Evolutionary conservation across 2,113 vertebrate species (phyloP).

Genomic region (Melanotaenia duboulayi): DNA sequence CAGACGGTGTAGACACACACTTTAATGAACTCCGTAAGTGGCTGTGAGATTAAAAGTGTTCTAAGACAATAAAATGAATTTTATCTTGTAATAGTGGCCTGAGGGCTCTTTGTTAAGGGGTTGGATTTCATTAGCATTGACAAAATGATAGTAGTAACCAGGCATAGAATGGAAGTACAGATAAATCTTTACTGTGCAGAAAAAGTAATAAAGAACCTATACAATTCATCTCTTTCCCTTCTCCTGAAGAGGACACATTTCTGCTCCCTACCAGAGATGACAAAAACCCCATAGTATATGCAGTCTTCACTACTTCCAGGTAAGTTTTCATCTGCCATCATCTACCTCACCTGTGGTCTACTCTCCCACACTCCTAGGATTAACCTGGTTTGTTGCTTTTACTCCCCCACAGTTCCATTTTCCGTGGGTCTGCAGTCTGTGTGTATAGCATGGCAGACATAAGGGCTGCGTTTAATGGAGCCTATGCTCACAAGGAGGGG

Average conservation of each 20-base stretch:
- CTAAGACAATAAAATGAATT: neutral
- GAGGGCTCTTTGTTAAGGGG: conserved; percentile 6
- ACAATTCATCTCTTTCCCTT: neutral
- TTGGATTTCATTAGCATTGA: neutral
- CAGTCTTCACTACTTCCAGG: conserved; percentile 97
- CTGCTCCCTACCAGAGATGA: conserved; percentile 94
- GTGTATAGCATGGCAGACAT: conserved; percentile 97
- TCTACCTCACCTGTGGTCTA: neutral
- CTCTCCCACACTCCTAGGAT: neutral
- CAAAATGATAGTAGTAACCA: neutral
- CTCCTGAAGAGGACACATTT: conserved; percentile 91
- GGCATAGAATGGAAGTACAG: too few species aligned
- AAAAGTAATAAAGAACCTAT: conserved; percentile 1
- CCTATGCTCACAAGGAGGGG: conserved; percentile 97
- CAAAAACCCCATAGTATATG: conserved; percentile 92
- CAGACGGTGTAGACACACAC: conserved; percentile 93
- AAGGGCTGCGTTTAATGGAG: conserved; percentile 93
- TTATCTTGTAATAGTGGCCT: neutral
- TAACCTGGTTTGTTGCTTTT: conserved; percentile 2
- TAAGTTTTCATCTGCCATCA: conserved; percentile 56
- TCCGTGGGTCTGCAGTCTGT: conserved; percentile 98
- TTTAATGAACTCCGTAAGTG: conserved; percentile 98
- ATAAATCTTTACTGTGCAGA: neutral
- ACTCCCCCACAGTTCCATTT: conserved; percentile 87
- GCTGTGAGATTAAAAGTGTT: conserved; percentile 9